Percentiles rank a stretch among this genome's conserved stretches.
Conservation (phyloP, 2,888 invertebrate species). For the Diaphora mendica region DNA sequence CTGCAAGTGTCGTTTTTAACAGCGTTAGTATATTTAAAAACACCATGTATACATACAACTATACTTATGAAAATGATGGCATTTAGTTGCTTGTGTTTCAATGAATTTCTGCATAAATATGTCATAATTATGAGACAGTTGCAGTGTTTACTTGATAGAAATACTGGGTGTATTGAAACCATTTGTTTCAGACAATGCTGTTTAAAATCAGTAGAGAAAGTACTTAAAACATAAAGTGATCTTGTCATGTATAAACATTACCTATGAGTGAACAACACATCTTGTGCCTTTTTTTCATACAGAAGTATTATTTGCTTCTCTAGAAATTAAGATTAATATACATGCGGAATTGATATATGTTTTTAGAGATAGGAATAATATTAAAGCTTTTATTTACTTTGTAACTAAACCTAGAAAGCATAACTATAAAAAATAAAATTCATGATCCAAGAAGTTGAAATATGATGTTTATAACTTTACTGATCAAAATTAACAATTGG, state of each 20-base stretch:
- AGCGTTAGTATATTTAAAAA: not conserved
- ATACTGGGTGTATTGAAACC: conserved; percentile 3
- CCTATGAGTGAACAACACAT: conserved; percentile 32
- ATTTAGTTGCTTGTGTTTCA: not conserved
- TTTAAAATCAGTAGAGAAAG: conserved; percentile 36
- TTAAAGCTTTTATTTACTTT: conserved; percentile 12
- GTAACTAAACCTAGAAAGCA: conserved; percentile 9
- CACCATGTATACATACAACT: not conserved
- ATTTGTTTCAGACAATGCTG: conserved; percentile 53
- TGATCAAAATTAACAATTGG: conserved; percentile 25
- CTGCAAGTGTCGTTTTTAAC: not conserved
- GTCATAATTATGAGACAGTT: not conserved
- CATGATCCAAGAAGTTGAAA: conserved; percentile 23
- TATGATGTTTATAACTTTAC: conserved; percentile 30
- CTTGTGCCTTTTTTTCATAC: conserved; percentile 47
- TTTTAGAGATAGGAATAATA: conserved; percentile 14
- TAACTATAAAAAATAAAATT: conserved; percentile 16
- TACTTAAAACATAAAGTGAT: conserved; percentile 45
- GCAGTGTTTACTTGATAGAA: not conserved
- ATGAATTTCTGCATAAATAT: not conserved
- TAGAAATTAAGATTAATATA: conserved; percentile 28
- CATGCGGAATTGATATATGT: conserved; percentile 30
- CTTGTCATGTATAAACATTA: conserved; percentile 34
- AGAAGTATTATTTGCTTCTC: conserved; percentile 44
- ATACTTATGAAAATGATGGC: not conserved